Evolutionary conservation across 2,888 invertebrate genomes (phyloP).

Genomic region (Nephrotoma guestfalica): DNA sequence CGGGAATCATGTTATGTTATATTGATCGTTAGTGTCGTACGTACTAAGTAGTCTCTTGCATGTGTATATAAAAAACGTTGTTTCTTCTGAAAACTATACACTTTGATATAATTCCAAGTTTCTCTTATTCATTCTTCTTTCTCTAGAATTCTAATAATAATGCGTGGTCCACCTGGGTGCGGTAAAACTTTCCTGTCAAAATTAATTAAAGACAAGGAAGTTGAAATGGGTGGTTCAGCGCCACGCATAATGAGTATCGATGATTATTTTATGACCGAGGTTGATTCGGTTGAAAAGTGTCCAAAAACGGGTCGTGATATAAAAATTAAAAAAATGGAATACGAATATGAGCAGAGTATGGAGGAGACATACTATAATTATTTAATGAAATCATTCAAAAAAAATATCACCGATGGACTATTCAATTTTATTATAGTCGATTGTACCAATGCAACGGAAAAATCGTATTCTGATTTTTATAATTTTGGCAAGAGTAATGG

Average conservation of each 20-base stretch:
- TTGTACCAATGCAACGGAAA: conserved; percentile 70
- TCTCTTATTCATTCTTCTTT: background rate
- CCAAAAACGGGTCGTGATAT: conserved; percentile 30
- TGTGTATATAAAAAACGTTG: background rate
- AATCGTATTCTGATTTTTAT: conserved; percentile 77
- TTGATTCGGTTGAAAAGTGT: conserved; percentile 46
- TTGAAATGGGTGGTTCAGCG: conserved; percentile 75
- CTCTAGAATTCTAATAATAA: conserved; percentile 61
- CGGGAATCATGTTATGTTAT: background rate
- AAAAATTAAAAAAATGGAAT: conserved; percentile 34
- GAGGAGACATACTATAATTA: conserved; percentile 71
- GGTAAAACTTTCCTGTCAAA: conserved; percentile 87
- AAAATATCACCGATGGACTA: conserved; percentile 77
- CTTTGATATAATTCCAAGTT: background rate
- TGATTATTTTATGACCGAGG: conserved; percentile 88
- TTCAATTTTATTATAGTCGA: conserved; percentile 90
- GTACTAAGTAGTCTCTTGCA: background rate
- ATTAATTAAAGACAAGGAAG: conserved; percentile 67
- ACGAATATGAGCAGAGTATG: conserved; percentile 76
- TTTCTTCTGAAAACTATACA: background rate
- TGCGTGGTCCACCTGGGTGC: conserved; percentile 87
- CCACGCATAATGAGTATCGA: conserved; percentile 86
- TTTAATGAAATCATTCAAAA: conserved; percentile 77
- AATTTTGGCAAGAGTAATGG: conserved; percentile 52
- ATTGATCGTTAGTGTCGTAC: background rate